These are phyloP conservation scores for Boloria selene DNA, from an alignment of 2,888 invertebrate genomes.

Conservation along the genomic window DNA sequence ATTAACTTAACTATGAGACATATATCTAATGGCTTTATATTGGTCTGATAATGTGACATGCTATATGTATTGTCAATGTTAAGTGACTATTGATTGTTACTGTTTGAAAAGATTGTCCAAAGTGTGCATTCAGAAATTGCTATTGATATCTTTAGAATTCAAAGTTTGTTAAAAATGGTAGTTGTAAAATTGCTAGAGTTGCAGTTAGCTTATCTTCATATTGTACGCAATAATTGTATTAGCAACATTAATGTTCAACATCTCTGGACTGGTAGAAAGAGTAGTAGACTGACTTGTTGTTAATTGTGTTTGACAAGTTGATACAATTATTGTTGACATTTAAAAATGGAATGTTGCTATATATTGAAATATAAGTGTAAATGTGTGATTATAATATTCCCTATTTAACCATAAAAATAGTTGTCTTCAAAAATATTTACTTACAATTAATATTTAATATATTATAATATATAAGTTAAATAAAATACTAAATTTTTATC, in stretches of 20 bases:
- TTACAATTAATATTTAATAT: constrained; percentile 35
- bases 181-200: constrained; percentile 36
- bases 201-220: constrained; percentile 26
- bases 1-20: constrained; percentile 43
- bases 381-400: constrained; percentile 35
- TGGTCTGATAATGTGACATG: constrained; percentile 32
- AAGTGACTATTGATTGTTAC: constrained; percentile 35
- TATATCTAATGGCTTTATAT: constrained; percentile 42
- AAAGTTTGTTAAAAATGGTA: constrained; percentile 31
- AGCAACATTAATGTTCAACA: constrained; percentile 12
- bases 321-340: constrained; percentile 34
- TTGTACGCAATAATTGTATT: constrained; percentile 33
- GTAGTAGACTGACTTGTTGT: background rate
- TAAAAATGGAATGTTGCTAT: constrained; percentile 26
- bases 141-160: constrained; percentile 27
- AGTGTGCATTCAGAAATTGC: constrained; percentile 30
- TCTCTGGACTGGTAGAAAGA: background rate
- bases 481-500: constrained; percentile 64
- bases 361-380: constrained; percentile 27
- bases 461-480: constrained; percentile 46
- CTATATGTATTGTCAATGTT: constrained; percentile 25
- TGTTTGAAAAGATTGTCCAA: constrained; percentile 34
- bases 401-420: constrained; percentile 42
- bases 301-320: background rate
- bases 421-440: constrained; percentile 33